Evolutionary conservation across 2,797 vertebrate species (phyloP).

Genomic region (Acanthurus leucopareius): DNA sequence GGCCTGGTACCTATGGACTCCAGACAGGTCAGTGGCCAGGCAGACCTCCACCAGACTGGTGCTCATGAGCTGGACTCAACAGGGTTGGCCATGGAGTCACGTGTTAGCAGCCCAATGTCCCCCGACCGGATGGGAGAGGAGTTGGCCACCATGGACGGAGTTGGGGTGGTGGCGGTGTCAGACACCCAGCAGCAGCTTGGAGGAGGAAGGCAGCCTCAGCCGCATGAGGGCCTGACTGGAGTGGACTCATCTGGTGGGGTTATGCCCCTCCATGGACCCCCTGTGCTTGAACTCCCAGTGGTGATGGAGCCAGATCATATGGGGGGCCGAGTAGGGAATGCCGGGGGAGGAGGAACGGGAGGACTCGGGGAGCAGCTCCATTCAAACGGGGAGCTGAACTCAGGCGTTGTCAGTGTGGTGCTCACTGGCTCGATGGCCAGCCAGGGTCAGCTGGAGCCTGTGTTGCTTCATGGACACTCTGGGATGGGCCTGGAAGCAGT

Average conservation of each 20-base stretch:
- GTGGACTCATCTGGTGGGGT: conserved; percentile 90
- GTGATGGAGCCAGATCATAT: conserved; percentile 96
- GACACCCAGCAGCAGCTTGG: conserved; percentile 86
- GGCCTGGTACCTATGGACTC: conserved; percentile 95
- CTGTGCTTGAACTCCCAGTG: conserved; percentile 93
- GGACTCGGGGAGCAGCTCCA: conserved; percentile 83
- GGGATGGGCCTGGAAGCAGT: conserved; percentile 95
- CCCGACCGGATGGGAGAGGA: conserved; percentile 94
- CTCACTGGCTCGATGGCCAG: conserved; percentile 92
- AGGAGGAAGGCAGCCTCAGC: conserved; percentile 84
- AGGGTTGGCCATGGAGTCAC: conserved; percentile 92
- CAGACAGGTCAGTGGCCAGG: conserved; percentile 87
- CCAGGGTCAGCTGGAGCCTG: conserved; percentile 88
- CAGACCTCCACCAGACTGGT: conserved; percentile 90
- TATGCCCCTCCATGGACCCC: conserved; percentile 90
- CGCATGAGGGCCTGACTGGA: conserved; percentile 89
- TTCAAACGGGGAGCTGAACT: conserved; percentile 89
- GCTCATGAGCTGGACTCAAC: conserved; percentile 93
- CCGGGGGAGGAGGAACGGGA: conserved; percentile 71
- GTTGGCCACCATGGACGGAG: conserved; percentile 90
- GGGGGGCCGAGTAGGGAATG: conserved; percentile 82
- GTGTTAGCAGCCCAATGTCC: conserved; percentile 97
- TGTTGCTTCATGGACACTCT: conserved; percentile 93
- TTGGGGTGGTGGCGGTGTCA: conserved; percentile 86
- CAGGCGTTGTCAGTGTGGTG: conserved; percentile 93